Evolutionary conservation across 2,113 vertebrate genomes (phyloP).

Genomic region (Gymnorhina tibicen): DNA sequence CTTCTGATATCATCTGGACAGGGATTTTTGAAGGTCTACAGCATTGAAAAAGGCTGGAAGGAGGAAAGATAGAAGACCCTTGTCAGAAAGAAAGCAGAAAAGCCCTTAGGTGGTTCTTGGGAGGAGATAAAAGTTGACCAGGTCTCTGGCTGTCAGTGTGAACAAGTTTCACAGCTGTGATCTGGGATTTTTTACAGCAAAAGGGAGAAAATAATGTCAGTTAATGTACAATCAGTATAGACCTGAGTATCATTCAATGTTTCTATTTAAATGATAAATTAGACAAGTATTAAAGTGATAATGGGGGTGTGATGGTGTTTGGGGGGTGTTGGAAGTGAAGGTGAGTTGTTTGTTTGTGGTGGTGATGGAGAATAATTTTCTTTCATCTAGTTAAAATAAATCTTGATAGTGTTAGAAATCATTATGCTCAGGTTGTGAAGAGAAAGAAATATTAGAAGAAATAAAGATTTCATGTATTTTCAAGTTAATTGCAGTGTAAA

Average conservation of each 20-base stretch:
- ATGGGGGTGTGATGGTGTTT: rapidly evolving
- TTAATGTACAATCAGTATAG: neutral
- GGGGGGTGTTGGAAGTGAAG: too few species aligned
- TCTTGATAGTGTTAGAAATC: neutral
- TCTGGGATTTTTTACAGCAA: neutral
- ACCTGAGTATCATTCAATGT: neutral
- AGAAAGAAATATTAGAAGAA: neutral
- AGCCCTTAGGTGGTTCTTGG: neutral
- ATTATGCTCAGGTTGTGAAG: neutral
- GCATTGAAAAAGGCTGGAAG: neutral
- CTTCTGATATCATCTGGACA: neutral
- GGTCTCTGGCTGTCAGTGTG: neutral
- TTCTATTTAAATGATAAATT: neutral
- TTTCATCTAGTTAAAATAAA: neutral
- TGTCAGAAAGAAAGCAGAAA: neutral
- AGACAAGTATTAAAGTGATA: neutral
- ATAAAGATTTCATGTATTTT: neutral
- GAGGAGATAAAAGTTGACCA: neutral
- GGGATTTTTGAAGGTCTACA: neutral
- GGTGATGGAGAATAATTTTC: neutral
- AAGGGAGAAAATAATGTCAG: neutral
- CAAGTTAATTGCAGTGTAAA: neutral
- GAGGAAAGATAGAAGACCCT: neutral
- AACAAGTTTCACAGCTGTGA: neutral
- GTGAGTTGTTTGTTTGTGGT: neutral